A percentile compares a stretch with the other conserved stretches of the same genome.
Evolutionary conservation across 2,113 vertebrate genomes (phyloP).

Genomic region (Amphilophus citrinellus): DNA sequence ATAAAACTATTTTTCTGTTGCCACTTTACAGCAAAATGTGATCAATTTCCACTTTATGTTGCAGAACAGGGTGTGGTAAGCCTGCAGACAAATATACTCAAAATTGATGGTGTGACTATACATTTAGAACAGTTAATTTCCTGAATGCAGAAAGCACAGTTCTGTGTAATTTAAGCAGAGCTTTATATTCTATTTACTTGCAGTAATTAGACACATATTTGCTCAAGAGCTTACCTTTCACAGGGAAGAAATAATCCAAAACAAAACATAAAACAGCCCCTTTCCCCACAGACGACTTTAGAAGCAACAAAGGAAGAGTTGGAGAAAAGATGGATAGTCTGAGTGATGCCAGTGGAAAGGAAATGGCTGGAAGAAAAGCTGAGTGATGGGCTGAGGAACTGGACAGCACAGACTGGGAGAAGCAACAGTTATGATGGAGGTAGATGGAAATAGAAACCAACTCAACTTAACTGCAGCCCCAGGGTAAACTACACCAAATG

Average conservation of each 20-base stretch:
- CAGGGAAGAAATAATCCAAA: constrained; percentile 9
- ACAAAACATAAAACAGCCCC: background rate
- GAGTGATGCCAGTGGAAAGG: background rate
- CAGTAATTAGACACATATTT: constrained; percentile 45
- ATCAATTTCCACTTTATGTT: background rate
- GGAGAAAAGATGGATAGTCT: constrained; percentile 2
- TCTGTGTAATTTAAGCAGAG: constrained; percentile 14
- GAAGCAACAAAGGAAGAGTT: constrained; percentile 12
- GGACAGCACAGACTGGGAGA: background rate
- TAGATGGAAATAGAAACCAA: background rate
- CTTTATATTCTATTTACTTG: constrained; percentile 2
- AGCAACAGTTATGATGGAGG: background rate
- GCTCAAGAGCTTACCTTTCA: constrained; percentile 10
- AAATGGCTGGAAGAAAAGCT: background rate
- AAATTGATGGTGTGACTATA: background rate
- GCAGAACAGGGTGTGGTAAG: background rate
- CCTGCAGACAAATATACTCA: background rate
- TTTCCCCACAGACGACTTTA: constrained; percentile 1
- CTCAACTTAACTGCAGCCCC: constrained; percentile 26
- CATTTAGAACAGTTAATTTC: constrained; percentile 2
- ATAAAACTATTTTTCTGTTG: background rate
- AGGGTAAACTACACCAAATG: constrained; percentile 26
- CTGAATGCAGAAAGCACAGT: background rate
- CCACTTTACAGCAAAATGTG: background rate
- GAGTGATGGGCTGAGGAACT: background rate